phyloP scores from a whole-genome alignment of 1,140 invertebrate species.

The Bombus turneri region DNA sequence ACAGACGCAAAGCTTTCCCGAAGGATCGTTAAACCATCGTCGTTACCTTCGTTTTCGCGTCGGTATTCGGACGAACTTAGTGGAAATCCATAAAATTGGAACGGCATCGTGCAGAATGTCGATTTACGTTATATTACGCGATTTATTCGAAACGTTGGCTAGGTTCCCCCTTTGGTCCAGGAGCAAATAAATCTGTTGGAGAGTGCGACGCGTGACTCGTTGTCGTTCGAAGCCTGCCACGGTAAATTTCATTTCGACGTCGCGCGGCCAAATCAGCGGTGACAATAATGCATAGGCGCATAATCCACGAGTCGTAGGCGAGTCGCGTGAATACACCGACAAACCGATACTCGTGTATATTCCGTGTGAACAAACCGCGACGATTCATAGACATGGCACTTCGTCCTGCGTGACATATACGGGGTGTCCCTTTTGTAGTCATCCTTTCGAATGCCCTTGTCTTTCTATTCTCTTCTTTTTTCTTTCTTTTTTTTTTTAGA shows the following conservation, averaged over 20 bases:
- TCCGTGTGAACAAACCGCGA: slow-evolving; percentile 23
- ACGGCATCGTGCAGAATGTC: neutral
- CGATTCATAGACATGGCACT: neutral
- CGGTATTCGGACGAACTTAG: neutral
- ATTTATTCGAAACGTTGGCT: slow-evolving; percentile 25
- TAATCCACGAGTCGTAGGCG: slow-evolving; percentile 29
- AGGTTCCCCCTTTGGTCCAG: neutral
- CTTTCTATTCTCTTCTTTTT: no score
- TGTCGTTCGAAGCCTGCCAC: slow-evolving; percentile 33
- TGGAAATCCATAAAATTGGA: neutral
- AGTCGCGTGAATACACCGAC: slow-evolving; percentile 40
- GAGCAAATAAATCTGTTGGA: slow-evolving; percentile 27
- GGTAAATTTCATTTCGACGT: slow-evolving; percentile 61
- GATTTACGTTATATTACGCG: slow-evolving; percentile 30
- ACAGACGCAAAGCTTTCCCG: neutral
- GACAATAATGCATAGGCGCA: slow-evolving; percentile 57
- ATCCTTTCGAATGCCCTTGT: no score
- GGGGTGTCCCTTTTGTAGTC: neutral
- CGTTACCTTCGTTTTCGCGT: neutral
- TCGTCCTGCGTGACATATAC: neutral
- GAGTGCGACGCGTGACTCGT: slow-evolving; percentile 40
- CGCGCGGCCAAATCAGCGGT: slow-evolving; percentile 24
- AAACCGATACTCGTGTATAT: slow-evolving; percentile 21
- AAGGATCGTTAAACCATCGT: neutral
- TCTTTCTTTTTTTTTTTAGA: neutral